Evolutionary conservation across 1,140 invertebrate species (phyloP), one percentile per base, ranked within the genome.

Genomic region (Cryptotermes secundus): DNA sequence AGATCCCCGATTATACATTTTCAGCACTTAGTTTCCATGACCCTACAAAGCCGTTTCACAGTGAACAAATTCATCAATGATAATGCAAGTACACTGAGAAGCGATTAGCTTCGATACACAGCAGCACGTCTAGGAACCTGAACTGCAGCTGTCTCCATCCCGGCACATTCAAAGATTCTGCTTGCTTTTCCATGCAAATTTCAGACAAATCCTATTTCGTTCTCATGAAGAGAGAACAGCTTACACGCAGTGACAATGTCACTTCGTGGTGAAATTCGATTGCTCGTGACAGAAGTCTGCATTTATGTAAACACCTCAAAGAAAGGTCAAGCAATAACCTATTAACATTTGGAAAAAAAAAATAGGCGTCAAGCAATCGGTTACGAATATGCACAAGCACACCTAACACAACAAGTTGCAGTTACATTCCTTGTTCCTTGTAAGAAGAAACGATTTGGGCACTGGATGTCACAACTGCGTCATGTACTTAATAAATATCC

Each of bases 151-250:
- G 59, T 72, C 59, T 72, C n/a, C 59, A 72, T 72, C n/a, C 26
- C 26, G 26, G 59, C 31, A 72, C 59, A 31, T 31, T 72, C 59
- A 72, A 72, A 72, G 59, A 72, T 72, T 72, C 59, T 72, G 59
- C 26, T 72, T 31, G 59, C 59, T 72, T 26, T 72, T 59, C 19
- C 59, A 72, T 72, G 59, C 7, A 72, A 72, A 72, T 31, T 72
- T 72, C 59, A 72, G 9, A 72, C 59, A 72, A 72, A 72, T 72
- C 59, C 59, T 72, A 72, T 72, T 72, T 72, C 59, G 59, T 72
- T 72, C 59, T 72, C 59, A 72, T 72, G 59, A 26, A 72, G 26
- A 72, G 59, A 72, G 59, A 72, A 72, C 59, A 72, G 59, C n/a
- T 72, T n/a, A 72, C 26, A 72, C 26, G 53, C 26, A 59, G 19